Base-by-base conservation (phyloP, 2,113 vertebrate genomes). In the Dendrocopos noguchii region DNA sequence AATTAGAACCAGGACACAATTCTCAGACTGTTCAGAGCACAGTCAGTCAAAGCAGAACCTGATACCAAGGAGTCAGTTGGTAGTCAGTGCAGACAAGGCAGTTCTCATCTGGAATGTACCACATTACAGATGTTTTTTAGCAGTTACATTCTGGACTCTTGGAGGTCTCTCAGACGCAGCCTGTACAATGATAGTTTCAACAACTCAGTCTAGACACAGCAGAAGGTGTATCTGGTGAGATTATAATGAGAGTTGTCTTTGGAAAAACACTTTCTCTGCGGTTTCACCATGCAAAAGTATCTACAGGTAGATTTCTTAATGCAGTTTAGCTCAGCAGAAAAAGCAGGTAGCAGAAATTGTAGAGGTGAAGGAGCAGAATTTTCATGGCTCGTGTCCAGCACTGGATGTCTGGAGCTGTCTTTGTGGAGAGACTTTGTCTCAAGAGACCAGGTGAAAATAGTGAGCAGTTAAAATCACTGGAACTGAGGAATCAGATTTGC, bases 371-470 rank as follows among this genome's bases (percentile, higher is more conserved):
- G 61, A 80, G 31, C 24, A 68, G 25, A 74, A 72, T 79, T 82
- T 52, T 67, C 20, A 2, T 47, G 28, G 61, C 52, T 28, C 0
- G 0, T 72, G 44, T n/a, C 59, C 16, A 14, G 18, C 73, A 70
- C 47, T 21, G 78, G 74, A 2, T 47, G 33, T 42, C 25, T 57
- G 44, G 57, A 78, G 33, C 33, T 72, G 39, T 59, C 34, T 46
- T 66, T 63, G n/a, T 52, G 52, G 52, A 89, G 27, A 72, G 25
- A 60, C 59, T 81, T 77, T 31, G 65, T 18, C 22, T 57, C 10
- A 14, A 15, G 74, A 84, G 52, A 57, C 52, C 71, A 79, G 1
- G 0, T 72, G 28, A 81, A 82, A 67, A 85, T 31, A 89, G 28
- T 10, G 15, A 60, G 55, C 81, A 44, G 13, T 90, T 84, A 67